phyloP scores from a whole-genome alignment of 2,113 vertebrate genomes.

The Microtus montanus region DNA sequence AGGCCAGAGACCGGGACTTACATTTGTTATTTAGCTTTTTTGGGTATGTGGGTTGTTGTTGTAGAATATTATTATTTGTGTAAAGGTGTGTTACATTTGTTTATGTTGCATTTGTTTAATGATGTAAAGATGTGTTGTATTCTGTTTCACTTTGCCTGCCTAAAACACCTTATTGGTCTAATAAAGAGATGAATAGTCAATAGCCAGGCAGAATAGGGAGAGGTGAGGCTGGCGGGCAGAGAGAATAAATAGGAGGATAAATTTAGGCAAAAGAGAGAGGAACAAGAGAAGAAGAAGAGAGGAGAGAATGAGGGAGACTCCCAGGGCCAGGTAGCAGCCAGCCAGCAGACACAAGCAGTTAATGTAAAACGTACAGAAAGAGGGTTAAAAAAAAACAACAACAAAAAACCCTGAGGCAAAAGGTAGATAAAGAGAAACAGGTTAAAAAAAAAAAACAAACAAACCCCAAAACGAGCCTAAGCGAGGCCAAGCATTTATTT shows the following conservation, averaged over 20 bases:
- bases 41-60: no score
- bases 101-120: no score
- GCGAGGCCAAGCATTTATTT: rapidly evolving
- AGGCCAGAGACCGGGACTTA: no score
- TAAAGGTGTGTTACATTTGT: no score
- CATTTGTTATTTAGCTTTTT: no score
- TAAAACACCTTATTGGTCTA: neutral
- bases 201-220: neutral
- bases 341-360: neutral
- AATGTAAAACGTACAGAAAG: neutral
- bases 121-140: neutral
- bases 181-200: neutral
- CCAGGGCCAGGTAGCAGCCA: neutral
- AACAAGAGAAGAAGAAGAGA: neutral
- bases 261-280: neutral
- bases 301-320: neutral
- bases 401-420: neutral
- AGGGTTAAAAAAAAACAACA: neutral
- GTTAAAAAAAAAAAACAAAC: neutral
- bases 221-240: neutral
- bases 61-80: no score
- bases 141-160: neutral
- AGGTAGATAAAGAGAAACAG: neutral
- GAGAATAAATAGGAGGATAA: neutral
- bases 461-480: neutral